Base-by-base conservation (phyloP, 2,113 vertebrate species). In the Rostratula benghalensis region DNA sequence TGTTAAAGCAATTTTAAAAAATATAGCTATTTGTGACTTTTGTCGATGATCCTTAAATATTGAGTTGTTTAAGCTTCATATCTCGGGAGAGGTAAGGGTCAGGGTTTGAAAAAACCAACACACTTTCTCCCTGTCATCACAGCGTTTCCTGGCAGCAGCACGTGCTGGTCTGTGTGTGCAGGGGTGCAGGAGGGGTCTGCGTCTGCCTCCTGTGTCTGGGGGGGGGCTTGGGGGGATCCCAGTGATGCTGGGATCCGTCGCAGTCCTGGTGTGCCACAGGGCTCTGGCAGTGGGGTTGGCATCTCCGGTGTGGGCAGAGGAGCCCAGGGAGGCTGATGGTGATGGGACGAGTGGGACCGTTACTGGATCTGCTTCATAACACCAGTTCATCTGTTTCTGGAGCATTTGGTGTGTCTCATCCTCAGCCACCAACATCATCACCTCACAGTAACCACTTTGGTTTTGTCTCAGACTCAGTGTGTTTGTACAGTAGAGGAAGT, bases 21-120 rank as follows among this genome's bases (percentile, higher is more conserved):
- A 90, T 77, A 85, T 6, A 93, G 85, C 89, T 94, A 83, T 96
- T 96, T 93, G 80, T 93, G 94, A 81, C 91, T 97, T 90, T 10
- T 0, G 2, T 50, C 28, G 12, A 67, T 89, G 88, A 94, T 93
- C 93, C 89, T 86, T 89, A 90, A 92, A 93, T 10, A 8, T 33
- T 65, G 82, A 76, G 70, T 85, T 90, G 79, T 90, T 95, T 74
- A 86, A 89, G 80, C 80, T 77, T 41, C 53, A 0, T 84, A 25
- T 91, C 46, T 92, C 0, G 0, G 30, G 59, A 77, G 69, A 56
- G 70, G 13, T 41, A 59, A 74, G 76, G 86, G 91, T 92, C 60
- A 18, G 68, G 43, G 35, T 35, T 46, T 20, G 0, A 27, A 21
- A 19, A 20, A 16, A 20, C 11, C 68, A 13, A 30, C 43, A 31